These are phyloP conservation scores for Pachycephala philippinensis DNA, from an alignment of 2,113 vertebrate species.

Conservation along the genomic window DNA sequence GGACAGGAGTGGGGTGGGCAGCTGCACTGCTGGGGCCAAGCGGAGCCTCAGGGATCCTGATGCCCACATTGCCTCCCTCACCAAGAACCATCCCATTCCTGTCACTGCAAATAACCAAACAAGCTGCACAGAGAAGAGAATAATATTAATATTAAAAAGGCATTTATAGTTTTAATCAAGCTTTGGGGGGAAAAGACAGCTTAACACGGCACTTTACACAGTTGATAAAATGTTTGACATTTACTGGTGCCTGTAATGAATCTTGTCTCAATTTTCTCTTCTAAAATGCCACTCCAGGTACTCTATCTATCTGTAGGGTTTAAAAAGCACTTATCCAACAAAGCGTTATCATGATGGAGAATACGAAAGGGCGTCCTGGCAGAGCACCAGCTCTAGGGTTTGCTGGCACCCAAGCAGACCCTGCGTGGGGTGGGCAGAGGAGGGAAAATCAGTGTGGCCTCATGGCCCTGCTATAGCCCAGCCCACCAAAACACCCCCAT, in stretches of 20 bases:
- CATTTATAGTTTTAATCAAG: constrained; percentile 66
- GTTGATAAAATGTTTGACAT: constrained; percentile 73
- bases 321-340: constrained; percentile 60
- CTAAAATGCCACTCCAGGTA: constrained; percentile 71
- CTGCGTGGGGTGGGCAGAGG: accelerated
- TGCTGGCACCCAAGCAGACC: not conserved
- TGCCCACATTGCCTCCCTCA: not conserved
- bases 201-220: constrained; percentile 46
- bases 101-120: not conserved
- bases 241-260: constrained; percentile 54
- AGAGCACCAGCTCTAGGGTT: not conserved
- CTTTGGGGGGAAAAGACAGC: constrained; percentile 47
- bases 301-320: constrained; percentile 40
- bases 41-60: accelerated
- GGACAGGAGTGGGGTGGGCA: not conserved
- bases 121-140: not conserved
- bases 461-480: accelerated
- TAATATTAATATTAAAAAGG: constrained; percentile 63
- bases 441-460: not conserved
- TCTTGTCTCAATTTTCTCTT: constrained; percentile 60
- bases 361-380: not conserved
- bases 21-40: accelerated
- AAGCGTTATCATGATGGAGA: constrained; percentile 32
- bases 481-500: not conserved
- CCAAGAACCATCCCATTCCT: not conserved